These are phyloP conservation scores for Philypnodon macrostomus DNA, from an alignment of 2,797 vertebrate genomes.

Conservation along the genomic window DNA sequence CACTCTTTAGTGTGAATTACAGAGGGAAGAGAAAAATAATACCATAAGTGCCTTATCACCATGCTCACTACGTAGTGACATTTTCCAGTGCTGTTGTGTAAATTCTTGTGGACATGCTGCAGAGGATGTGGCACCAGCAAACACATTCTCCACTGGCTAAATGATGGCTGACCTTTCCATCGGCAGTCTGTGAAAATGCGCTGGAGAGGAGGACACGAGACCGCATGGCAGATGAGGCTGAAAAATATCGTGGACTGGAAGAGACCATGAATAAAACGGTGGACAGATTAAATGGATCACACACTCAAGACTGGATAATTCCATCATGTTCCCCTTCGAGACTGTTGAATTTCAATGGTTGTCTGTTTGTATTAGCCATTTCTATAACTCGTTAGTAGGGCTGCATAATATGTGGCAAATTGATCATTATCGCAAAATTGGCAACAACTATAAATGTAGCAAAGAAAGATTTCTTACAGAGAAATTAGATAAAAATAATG, in stretches of 20 bases:
- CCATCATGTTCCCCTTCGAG: slow-evolving; percentile 40
- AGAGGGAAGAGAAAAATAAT: slow-evolving; percentile 21
- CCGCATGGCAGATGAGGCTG: slow-evolving; percentile 40
- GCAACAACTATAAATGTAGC: no score
- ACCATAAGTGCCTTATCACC: slow-evolving; percentile 45
- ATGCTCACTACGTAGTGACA: slow-evolving; percentile 62
- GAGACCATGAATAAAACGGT: slow-evolving; percentile 51
- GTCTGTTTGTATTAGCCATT: slow-evolving; percentile 64
- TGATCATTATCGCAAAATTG: no score
- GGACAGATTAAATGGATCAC: slow-evolving; percentile 46
- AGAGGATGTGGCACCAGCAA: slow-evolving; percentile 57
- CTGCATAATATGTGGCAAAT: no score
- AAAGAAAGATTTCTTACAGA: no score
- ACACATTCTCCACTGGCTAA: slow-evolving; percentile 56
- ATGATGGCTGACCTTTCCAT: slow-evolving; percentile 72
- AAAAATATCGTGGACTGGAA: slow-evolving; percentile 48
- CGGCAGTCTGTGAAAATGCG: slow-evolving; percentile 38
- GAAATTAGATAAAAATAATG: no score
- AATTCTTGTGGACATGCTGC: slow-evolving; percentile 63
- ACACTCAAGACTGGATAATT: slow-evolving; percentile 36
- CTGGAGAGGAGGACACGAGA: slow-evolving; percentile 43
- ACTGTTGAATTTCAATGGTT: slow-evolving; percentile 49
- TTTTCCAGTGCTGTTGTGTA: slow-evolving; percentile 62
- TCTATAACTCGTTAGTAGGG: slow-evolving; percentile 71
- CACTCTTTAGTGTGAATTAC: slow-evolving; percentile 29